Percentiles rank a stretch among this genome's conserved stretches.
These are phyloP conservation scores for Rhombomys opimus DNA, from an alignment of 2,113 vertebrate species.

Conservation along the genomic window DNA sequence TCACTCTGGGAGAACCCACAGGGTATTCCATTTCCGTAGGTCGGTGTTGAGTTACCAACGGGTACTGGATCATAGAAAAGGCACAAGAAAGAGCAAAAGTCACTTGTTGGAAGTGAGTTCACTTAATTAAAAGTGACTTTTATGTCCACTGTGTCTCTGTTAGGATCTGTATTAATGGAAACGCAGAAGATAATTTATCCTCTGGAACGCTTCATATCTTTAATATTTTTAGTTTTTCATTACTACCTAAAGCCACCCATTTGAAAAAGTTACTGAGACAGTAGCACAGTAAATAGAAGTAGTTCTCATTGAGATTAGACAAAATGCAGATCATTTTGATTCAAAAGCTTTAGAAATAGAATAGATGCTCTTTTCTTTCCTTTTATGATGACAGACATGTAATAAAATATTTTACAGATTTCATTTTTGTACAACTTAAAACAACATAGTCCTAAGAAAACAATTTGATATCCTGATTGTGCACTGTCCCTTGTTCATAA, in stretches of 20 bases:
- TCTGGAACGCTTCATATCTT: conserved; percentile 29
- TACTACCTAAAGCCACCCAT: neutral
- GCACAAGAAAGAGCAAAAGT: conserved; percentile 1
- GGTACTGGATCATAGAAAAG: conserved; percentile 39
- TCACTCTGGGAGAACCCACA: neutral
- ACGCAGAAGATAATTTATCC: neutral
- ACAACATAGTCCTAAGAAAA: neutral
- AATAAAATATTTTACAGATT: conserved; percentile 19
- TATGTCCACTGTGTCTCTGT: neutral
- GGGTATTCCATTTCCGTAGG: conserved; percentile 58
- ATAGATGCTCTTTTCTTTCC: neutral
- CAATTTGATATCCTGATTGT: neutral
- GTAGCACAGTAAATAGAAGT: neutral
- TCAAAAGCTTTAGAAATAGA: conserved; percentile 33
- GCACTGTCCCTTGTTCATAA: conserved; percentile 14
- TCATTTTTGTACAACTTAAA: conserved; percentile 33
- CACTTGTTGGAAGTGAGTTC: neutral
- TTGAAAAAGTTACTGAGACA: neutral
- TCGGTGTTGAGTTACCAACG: conserved; percentile 38
- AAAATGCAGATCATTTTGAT: conserved; percentile 30
- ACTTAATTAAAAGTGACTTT: conserved; percentile 53
- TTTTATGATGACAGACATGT: conserved; percentile 13
- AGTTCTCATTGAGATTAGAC: conserved; percentile 20
- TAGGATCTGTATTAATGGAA: conserved; percentile 10
- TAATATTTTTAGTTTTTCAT: conserved; percentile 38